Conservation (phyloP, 1,140 invertebrate genomes). For the Chymomyza costata region DNA sequence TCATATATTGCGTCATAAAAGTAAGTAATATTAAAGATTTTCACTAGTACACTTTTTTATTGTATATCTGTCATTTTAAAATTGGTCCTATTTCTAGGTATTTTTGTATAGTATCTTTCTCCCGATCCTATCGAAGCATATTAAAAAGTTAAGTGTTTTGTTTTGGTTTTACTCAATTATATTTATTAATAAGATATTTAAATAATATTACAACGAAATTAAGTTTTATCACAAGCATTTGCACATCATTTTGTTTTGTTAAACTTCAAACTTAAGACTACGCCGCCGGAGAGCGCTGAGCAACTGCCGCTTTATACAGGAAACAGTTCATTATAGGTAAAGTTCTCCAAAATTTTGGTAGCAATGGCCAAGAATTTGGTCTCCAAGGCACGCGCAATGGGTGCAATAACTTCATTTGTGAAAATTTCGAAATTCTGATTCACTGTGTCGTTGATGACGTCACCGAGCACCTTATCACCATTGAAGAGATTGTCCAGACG, state of each 20-base stretch:
- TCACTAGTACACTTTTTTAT: too few relatives aligned
- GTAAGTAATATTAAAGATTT: too few relatives aligned
- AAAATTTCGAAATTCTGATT: constrained; percentile 81
- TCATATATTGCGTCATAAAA: too few relatives aligned
- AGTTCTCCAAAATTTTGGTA: constrained; percentile 78
- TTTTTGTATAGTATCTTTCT: too few relatives aligned
- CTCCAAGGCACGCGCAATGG: constrained; percentile 78
- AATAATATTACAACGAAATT: constrained; percentile 24
- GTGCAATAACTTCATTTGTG: constrained; percentile 78
- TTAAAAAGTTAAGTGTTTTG: too few relatives aligned
- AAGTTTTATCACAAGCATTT: constrained; percentile 54
- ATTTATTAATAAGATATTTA: too few relatives aligned
- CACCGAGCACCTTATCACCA: constrained; percentile 78
- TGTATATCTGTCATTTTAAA: too few relatives aligned
- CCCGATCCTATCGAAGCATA: too few relatives aligned
- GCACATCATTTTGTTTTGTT: constrained; percentile 10
- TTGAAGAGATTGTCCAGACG: constrained; percentile 80
- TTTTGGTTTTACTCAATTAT: too few relatives aligned
- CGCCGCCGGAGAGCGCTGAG: background rate
- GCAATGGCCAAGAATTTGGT: constrained; percentile 77
- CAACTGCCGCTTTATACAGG: constrained; percentile 63
- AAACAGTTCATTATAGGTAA: constrained; percentile 79
- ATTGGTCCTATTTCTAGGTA: too few relatives aligned
- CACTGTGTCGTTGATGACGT: constrained; percentile 79
- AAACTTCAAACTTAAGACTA: background rate